Base-by-base conservation (phyloP, 2,797 vertebrate species). In the Lepus townsendii region DNA sequence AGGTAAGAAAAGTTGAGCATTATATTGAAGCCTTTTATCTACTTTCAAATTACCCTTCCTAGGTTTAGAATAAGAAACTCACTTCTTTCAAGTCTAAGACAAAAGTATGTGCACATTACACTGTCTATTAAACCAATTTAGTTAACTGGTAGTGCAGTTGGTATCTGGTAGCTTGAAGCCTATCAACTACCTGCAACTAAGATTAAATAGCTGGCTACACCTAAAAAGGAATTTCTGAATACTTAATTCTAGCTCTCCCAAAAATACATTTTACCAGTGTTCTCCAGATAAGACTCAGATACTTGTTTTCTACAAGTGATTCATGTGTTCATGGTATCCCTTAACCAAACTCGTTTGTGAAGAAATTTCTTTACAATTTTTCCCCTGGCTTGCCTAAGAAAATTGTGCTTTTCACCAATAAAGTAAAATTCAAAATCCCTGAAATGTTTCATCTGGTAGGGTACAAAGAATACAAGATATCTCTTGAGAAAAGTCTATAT, bases 91-190 rank as follows among this genome's bases (percentile, higher is more conserved):
- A 92, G 35, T 93, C 26, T 7, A 88, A 38, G 14, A 72, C 8
- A 62, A 92, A 88, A 69, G 94, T 97, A 95, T 94, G 78, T 95
- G 88, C 92, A 95, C 95, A 92, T 97, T 96, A 90, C 83, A 97
- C 94, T 97, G 95, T 91, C 97, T 97, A 97, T 95, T 96, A 97
- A 98, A 96, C 93, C 97, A 96, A 92, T 96, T 97, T 96, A 98
- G 97, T 90, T 79, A 96, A 96, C 84, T 95, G 93, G 63, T 95
- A 93, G 60, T 88, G 96, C 90, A 96, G 93, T 76, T 89, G 38
- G 79, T 96, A 96, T 91, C 96, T n/a, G 76, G 38, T 63, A 42
- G 65, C 27, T 60, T 69, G 93, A 97, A 96, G 94, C 96, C 84
- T 95, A 97, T 91, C 50, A 95, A 93, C 92, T 95, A 94, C 94